Evolutionary conservation across 35 echinoderm and acorn worm genomes (phyloP).

Genomic region (Heliocidaris erythrogramma): DNA sequence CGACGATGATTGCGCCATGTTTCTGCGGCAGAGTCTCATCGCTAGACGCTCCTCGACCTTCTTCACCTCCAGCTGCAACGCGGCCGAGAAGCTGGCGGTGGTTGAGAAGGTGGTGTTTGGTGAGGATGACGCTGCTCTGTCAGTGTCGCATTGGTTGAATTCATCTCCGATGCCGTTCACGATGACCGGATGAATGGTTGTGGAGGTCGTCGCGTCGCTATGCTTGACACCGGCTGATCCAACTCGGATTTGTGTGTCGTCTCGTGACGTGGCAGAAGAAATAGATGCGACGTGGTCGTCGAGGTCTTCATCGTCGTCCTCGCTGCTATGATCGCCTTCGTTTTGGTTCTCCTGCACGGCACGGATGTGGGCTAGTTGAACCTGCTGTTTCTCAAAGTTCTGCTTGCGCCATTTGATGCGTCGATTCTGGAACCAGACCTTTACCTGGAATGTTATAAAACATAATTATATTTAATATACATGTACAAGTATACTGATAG

Average conservation of each 20-base stretch:
- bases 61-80: slow-evolving; percentile 33
- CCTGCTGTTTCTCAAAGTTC: slow-evolving; percentile 74
- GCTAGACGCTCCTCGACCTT: slow-evolving; percentile 32
- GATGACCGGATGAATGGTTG: background rate
- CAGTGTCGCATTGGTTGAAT: background rate
- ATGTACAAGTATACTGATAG: no score
- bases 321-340: background rate
- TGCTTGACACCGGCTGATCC: background rate
- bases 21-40: slow-evolving; percentile 37
- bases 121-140: background rate
- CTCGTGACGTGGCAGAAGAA: background rate
- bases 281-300: background rate
- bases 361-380: slow-evolving; percentile 71
- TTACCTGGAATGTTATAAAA: slow-evolving; percentile 62
- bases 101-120: background rate
- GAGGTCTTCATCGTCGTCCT: background rate
- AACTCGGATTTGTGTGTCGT: background rate
- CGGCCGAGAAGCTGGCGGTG: background rate
- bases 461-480: background rate
- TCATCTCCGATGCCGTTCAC: no score
- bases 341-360: slow-evolving; percentile 8
- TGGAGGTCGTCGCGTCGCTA: background rate
- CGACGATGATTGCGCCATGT: slow-evolving; percentile 17
- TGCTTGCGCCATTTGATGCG: slow-evolving; percentile 97
- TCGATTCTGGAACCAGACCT: slow-evolving; percentile 96